Evolutionary conservation across 1,140 invertebrate species (phyloP).

Genomic region (Diorhabda elongata): DNA sequence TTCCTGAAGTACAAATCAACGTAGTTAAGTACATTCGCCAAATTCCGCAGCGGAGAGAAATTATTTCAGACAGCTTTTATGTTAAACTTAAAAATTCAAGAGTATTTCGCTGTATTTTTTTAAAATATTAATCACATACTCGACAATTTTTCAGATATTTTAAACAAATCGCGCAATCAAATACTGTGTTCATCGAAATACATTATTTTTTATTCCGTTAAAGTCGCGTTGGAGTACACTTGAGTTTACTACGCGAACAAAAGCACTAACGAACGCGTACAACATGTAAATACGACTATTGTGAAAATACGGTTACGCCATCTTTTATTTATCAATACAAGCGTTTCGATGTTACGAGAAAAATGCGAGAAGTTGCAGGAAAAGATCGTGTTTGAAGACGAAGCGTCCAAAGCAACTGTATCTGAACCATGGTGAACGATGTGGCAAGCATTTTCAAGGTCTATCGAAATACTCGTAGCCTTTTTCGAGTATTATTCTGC

Average conservation of each 20-base stretch:
- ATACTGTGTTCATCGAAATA: too few species aligned
- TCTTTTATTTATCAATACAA: neutral
- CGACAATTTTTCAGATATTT: too few species aligned
- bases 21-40: too few species aligned
- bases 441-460: constrained; percentile 72
- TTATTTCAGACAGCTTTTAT: too few species aligned
- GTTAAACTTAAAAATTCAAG: too few species aligned
- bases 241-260: neutral
- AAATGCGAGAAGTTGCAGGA: neutral
- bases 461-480: constrained; percentile 70
- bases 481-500: constrained; percentile 76
- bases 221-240: too few species aligned
- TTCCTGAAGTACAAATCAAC: too few species aligned
- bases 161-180: too few species aligned
- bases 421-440: constrained; percentile 52
- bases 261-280: neutral
- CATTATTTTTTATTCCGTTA: too few species aligned
- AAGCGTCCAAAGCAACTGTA: constrained; percentile 1
- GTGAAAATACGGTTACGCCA: neutral
- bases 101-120: too few species aligned
- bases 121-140: too few species aligned
- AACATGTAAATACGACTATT: neutral
- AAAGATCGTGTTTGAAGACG: neutral
- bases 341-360: constrained; percentile 15
- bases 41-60: too few species aligned